Base-by-base conservation (phyloP, 2,113 vertebrate genomes). In the Salvator merianae region DNA sequence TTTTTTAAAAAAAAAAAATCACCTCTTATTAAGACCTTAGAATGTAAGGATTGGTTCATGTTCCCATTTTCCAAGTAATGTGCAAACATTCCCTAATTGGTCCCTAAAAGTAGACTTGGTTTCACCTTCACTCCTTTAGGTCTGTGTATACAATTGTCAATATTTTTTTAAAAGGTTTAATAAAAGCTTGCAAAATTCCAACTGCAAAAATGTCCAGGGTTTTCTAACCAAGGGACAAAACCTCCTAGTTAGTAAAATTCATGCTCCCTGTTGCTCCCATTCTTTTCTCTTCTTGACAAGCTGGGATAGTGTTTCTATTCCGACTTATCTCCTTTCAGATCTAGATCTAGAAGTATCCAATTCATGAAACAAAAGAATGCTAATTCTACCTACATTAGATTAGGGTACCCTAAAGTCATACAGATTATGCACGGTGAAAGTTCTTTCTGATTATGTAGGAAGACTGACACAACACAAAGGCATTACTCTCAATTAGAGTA, bases 71-170 rank as follows among this genome's bases (percentile, higher is more conserved):
- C 50, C 82, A 88, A 90, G 77, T 40, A 82, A 0, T 32, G 90
- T 63, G 62, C 91, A 85, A 91, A 36, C 9, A 16, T 43, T 90
- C 81, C 40, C 87, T 89, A 88, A 88, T 84, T 84, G 89, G n/a
- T 63, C n/a, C 79, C 83, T 72, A 88, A 81, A 86, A 83, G 77
- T 73, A 79, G 18, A 1, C 66, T 85, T 80, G 70, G 30, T 84
- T 82, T 47, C 13, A 71, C 20, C 86, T 69, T 82, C 84, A 30
- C 7, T 69, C 81, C 85, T 77, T 71, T 1, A 0, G n/a, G 77
- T 55, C 47, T 83, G 62, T 75, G 81, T 80, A 68, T 66, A 86
- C 69, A 14, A 0, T 69, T 89, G 86, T 43, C 30, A 78, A 62
- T 26, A 43, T 2, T 71, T 22, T 43, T 16, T 12, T 30, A 8